Evolutionary conservation across 1,140 invertebrate species (phyloP).

Genomic region (Ips nitidus): DNA sequence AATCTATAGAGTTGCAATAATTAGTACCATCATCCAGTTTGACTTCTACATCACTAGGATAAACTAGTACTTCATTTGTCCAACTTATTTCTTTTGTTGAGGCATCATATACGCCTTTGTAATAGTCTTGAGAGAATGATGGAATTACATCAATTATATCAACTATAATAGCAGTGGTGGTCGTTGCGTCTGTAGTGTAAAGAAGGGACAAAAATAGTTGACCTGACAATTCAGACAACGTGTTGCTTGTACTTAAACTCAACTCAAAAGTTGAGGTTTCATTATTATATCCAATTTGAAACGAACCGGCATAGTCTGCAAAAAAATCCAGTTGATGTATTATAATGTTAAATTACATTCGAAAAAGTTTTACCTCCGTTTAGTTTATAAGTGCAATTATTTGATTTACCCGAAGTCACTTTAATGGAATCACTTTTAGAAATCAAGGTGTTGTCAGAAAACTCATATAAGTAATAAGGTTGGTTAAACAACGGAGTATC

Average conservation of each 20-base stretch:
- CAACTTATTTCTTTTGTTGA: no score
- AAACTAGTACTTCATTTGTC: no score
- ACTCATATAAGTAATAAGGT: constrained; percentile 16
- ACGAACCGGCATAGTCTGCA: no score
- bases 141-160: background rate
- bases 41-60: no score
- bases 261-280: no score
- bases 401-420: background rate
- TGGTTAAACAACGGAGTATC: constrained; percentile 31
- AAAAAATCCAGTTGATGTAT: no score
- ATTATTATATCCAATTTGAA: no score
- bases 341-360: background rate
- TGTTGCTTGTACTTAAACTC: no score
- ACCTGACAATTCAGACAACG: no score
- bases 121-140: constrained; percentile 17
- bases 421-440: background rate
- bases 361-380: constrained; percentile 17
- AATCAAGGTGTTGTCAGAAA: background rate
- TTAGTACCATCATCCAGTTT: no score
- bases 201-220: no score
- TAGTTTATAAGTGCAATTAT: constrained; percentile 4
- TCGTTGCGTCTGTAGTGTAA: constrained; percentile 17
- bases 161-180: constrained; percentile 6
- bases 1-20: no score
- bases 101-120: constrained; percentile 20